These are phyloP conservation scores for Pionites leucogaster DNA, from an alignment of 2,113 vertebrate genomes.

Conservation along the genomic window DNA sequence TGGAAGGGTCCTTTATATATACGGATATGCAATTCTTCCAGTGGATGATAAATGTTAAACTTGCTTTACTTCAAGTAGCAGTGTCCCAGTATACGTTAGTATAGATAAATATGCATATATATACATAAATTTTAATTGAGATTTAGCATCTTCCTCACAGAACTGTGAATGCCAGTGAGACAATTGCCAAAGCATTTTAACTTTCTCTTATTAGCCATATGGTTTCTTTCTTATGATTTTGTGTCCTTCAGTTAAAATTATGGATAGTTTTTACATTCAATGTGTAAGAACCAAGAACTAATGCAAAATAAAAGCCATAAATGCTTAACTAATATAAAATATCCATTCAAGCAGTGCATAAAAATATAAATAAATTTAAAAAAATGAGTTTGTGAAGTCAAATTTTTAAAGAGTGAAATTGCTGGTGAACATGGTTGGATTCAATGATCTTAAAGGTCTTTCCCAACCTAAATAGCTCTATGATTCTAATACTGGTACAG, in stretches of 20 bases:
- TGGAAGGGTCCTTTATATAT: conserved; percentile 29
- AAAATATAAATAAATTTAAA: not conserved
- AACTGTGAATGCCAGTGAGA: not conserved
- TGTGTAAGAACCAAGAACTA: not conserved
- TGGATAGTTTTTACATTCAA: not conserved
- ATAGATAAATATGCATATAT: not conserved
- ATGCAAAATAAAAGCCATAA: not conserved
- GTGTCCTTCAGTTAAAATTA: not conserved
- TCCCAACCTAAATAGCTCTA: not conserved
- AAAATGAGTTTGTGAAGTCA: not conserved
- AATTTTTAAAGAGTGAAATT: not conserved
- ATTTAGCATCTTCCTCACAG: not conserved
- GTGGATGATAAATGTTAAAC: conserved; percentile 13
- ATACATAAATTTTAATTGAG: not conserved
- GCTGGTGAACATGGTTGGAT: not conserved
- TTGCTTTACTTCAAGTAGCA: not conserved
- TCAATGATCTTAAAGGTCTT: not conserved
- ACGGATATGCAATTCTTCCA: conserved; percentile 8
- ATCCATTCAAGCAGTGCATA: not conserved
- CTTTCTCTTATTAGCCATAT: not conserved
- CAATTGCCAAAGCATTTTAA: not conserved
- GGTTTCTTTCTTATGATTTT: not conserved
- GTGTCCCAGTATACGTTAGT: not conserved
- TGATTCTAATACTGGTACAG: not conserved
- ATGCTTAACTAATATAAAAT: not conserved